Evolutionary conservation across 2,797 vertebrate genomes (phyloP).

Genomic region (Pipistrellus pipistrellus): DNA sequence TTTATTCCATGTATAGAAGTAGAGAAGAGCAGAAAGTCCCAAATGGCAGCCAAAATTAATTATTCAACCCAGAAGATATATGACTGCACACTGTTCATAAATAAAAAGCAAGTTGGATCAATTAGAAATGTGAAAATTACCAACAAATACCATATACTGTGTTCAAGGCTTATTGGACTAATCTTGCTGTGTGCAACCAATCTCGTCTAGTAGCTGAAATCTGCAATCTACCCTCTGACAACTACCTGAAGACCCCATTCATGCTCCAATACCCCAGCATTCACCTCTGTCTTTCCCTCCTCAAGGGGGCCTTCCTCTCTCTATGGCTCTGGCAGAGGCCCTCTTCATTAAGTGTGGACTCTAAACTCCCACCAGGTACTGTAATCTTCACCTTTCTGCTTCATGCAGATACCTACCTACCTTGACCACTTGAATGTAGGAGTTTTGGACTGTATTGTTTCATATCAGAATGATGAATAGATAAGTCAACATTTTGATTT

Average conservation of each 20-base stretch:
- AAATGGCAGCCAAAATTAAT: neutral
- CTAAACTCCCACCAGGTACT: too few relatives aligned
- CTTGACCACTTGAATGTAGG: neutral
- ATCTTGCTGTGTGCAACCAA: neutral
- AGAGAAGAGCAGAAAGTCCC: neutral
- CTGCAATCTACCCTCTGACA: neutral
- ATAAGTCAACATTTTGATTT: neutral
- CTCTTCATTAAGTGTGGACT: neutral
- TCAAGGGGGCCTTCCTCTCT: neutral
- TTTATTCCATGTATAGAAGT: neutral
- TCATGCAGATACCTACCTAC: neutral
- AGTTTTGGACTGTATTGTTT: neutral
- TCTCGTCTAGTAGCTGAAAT: neutral
- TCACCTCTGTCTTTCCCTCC: neutral
- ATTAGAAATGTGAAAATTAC: neutral
- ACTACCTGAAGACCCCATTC: neutral
- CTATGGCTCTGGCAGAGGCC: too few relatives aligned
- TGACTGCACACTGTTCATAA: neutral
- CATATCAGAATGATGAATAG: neutral
- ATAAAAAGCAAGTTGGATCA: neutral
- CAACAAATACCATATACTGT: neutral
- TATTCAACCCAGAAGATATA: neutral
- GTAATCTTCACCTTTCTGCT: neutral
- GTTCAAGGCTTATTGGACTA: neutral
- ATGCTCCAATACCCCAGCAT: neutral